These are phyloP conservation scores for Pterostichus madidus DNA, from an alignment of 2,888 invertebrate genomes.

Conservation along the genomic window DNA sequence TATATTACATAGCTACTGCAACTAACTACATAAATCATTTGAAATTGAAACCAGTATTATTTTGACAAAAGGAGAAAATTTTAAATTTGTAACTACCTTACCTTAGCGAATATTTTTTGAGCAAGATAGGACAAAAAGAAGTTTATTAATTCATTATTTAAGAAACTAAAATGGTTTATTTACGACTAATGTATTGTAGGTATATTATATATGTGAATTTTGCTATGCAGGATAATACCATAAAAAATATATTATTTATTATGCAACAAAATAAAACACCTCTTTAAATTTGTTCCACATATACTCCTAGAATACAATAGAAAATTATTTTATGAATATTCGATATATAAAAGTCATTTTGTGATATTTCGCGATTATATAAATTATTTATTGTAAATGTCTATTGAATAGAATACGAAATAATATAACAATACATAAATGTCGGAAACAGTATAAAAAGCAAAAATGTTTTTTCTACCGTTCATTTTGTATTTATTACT, in stretches of 20 bases:
- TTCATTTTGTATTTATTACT: constrained; percentile 28
- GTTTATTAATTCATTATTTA: no score
- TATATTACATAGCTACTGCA: no score
- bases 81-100: no score
- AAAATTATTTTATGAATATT: constrained; percentile 2
- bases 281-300: constrained; percentile 14
- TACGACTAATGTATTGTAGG: no score
- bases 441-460: constrained; percentile 9
- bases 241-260: background rate
- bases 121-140: no score
- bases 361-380: constrained; percentile 8
- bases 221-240: background rate
- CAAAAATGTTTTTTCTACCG: constrained; percentile 6
- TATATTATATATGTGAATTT: no score
- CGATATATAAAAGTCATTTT: constrained; percentile 14
- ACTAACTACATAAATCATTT: no score
- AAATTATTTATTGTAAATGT: constrained; percentile 18
- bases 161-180: no score
- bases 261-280: background rate
- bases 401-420: constrained; percentile 11
- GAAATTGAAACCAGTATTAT: no score
- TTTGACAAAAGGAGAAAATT: no score
- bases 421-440: constrained; percentile 29
- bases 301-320: background rate
- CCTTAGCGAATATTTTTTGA: no score